phyloP scores from a whole-genome alignment of 2,113 vertebrate genomes.

The Rhea americana region DNA sequence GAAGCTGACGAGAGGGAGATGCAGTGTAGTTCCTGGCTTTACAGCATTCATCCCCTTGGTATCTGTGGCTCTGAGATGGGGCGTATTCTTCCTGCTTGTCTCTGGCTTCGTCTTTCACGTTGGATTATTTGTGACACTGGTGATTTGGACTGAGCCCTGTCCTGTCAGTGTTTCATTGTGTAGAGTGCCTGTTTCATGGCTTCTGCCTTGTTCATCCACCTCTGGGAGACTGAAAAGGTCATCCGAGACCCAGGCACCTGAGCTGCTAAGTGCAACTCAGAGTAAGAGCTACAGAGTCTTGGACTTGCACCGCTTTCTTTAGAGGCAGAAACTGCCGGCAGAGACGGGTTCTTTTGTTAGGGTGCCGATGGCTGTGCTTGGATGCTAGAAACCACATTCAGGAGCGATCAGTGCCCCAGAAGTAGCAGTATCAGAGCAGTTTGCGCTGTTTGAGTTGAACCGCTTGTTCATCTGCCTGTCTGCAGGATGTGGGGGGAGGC shows the following conservation, averaged over 20 bases:
- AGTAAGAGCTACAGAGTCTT: background rate
- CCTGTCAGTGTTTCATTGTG: rapidly evolving
- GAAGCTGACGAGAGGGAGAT: background rate
- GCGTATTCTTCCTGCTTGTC: background rate
- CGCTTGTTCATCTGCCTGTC: rapidly evolving
- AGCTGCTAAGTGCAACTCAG: background rate
- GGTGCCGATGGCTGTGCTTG: background rate
- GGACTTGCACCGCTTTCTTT: background rate
- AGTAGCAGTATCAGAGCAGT: background rate
- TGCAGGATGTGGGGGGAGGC: too few relatives aligned
- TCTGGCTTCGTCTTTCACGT: rapidly evolving
- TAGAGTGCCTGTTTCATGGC: background rate
- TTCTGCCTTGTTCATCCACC: rapidly evolving
- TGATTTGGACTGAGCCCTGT: background rate
- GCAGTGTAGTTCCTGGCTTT: too few relatives aligned
- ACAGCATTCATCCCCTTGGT: background rate
- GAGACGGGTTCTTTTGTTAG: background rate
- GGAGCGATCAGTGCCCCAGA: background rate
- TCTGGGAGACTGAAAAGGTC: background rate
- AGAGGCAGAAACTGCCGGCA: background rate
- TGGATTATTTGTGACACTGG: background rate
- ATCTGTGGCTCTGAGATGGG: background rate
- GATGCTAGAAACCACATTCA: background rate
- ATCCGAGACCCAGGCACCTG: background rate
- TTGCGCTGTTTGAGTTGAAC: too few relatives aligned